Conservation (phyloP, 1,140 invertebrate genomes). For the Drepana arcuata region DNA sequence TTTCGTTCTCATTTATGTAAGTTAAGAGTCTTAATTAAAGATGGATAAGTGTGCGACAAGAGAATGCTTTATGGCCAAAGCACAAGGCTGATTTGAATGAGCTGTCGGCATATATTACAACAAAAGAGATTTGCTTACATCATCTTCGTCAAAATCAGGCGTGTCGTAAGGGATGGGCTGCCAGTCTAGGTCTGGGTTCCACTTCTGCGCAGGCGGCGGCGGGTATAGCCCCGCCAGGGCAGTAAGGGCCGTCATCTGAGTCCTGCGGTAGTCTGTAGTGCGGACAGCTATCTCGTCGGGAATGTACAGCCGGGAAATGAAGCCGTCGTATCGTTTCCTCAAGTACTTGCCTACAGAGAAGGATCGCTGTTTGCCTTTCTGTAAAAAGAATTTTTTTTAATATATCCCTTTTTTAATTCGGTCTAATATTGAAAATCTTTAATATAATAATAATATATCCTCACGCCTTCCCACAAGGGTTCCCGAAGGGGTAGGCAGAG, state of each 20-base stretch:
- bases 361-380: constrained; percentile 66
- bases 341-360: constrained; percentile 58
- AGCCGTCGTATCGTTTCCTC: constrained; percentile 45
- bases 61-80: too few species aligned
- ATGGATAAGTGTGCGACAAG: too few species aligned
- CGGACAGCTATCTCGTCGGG: constrained; percentile 67
- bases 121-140: too few species aligned
- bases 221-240: constrained; percentile 73
- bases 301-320: constrained; percentile 53
- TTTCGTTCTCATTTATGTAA: background rate
- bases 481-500: too few species aligned
- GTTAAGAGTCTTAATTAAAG: too few species aligned
- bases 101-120: too few species aligned
- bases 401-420: too few species aligned
- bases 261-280: constrained; percentile 73
- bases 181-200: constrained; percentile 70
- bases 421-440: too few species aligned
- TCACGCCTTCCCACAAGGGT: too few species aligned
- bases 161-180: constrained; percentile 73
- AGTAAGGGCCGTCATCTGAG: constrained; percentile 74
- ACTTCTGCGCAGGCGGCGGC: constrained; percentile 55
- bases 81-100: too few species aligned
- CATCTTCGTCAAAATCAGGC: constrained; percentile 48
- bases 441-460: too few species aligned
- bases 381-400: constrained; percentile 16